Evolutionary conservation across 2,888 invertebrate genomes (phyloP), one percentile per base, ranked within the genome.

Genomic region (Eumacrocentrus americanus): DNA sequence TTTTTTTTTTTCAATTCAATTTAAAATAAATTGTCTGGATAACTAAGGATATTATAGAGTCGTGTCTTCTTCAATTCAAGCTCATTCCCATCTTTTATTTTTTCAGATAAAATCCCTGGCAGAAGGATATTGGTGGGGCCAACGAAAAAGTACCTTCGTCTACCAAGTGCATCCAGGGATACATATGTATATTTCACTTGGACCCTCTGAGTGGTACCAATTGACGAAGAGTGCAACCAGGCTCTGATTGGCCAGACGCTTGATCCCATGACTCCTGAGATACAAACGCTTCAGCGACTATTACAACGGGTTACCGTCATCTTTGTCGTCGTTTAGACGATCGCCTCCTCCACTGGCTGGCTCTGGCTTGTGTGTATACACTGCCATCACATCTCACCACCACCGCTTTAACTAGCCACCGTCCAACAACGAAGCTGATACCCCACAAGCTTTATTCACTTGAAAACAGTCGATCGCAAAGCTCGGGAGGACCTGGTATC

Each of bases 181-280:
- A 46, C 6, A 25, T 5, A 54, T 18, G 23, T 34, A 25, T 18
- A 48, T 40, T 35, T 47, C 16, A 6, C 23, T 40, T 52, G 20
- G 3, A 20, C 34, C 11, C 20, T 58, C 68, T 74, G 75, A 76
- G 73, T 77, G 76, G 70, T 65, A 70, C 68, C 73, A 78, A 78
- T 78, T 78, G 78, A 75, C 69, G 71, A 68, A 57, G 66, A 65
- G 67, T 63, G 64, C 69, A 63, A 65, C 64, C 60, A 58, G 58
- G 61, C 66, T 66, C 67, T 67, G 62, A 78, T 78, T 78, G 78
- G 78, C 63, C 69, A 72, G 71, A 71, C 72, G 72, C 70, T 78
- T 78, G 76, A 78, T 75, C 72, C 69, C 65, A 63, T 69, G 73
- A 68, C 67, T 63, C 47, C 61, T 66, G 48, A 56, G 62, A 64